phyloP scores from a whole-genome alignment of 2,888 invertebrate species.

The Brachylomia viminalis region DNA sequence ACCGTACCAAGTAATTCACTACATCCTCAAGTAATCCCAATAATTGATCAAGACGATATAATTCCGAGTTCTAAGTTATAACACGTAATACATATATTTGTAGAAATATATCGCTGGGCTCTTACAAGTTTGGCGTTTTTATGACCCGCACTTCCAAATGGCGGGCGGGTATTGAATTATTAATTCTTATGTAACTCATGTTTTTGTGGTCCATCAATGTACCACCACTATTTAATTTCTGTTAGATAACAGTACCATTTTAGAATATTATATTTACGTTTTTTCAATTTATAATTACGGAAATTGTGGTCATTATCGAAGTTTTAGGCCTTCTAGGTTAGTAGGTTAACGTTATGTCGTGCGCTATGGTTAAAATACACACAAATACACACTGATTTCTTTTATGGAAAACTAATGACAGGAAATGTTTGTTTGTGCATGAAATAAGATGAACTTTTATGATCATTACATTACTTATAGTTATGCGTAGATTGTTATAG shows the following conservation, averaged over 20 bases:
- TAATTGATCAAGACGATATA: conserved; percentile 58
- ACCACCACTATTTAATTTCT: conserved; percentile 19
- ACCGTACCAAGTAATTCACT: conserved; percentile 49
- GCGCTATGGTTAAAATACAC: conserved; percentile 15
- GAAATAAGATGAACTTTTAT: conserved; percentile 3
- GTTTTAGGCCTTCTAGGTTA: conserved; percentile 29
- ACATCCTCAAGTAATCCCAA: conserved; percentile 37
- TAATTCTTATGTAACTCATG: conserved; percentile 53
- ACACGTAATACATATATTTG: conserved; percentile 66
- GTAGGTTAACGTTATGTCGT: conserved; percentile 19
- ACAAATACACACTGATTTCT: conserved; percentile 22
- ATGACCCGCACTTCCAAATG: conserved; percentile 39
- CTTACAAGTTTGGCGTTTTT: conserved; percentile 61
- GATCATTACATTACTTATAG: conserved; percentile 6
- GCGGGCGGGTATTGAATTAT: conserved; percentile 62
- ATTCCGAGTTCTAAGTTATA: conserved; percentile 50
- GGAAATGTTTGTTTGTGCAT: conserved; percentile 34
- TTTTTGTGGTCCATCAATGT: conserved; percentile 53
- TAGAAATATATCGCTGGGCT: conserved; percentile 51
- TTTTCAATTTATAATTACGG: conserved; percentile 8
- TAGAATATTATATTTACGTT: conserved; percentile 10
- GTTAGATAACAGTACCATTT: conserved; percentile 34
- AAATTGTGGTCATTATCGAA: conserved; percentile 28
- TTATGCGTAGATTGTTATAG: conserved; percentile 8
- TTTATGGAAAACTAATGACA: conserved; percentile 44